Evolutionary conservation across 64 coral and sea anemone species (phyloP).

Genomic region (Cladopsammia gracilis): DNA sequence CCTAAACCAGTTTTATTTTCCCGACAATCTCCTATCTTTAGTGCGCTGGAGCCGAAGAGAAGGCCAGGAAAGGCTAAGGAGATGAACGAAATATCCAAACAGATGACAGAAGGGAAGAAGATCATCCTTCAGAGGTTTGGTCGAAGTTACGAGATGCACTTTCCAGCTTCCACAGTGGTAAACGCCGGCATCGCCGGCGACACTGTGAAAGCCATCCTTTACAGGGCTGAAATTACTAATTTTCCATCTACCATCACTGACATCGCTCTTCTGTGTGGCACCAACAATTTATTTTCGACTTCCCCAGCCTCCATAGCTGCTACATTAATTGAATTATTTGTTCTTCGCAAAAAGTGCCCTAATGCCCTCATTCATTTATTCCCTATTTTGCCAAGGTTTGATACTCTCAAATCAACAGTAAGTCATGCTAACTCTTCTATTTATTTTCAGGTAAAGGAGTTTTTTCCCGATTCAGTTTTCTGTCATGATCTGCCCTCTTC

Average conservation of each 20-base stretch:
- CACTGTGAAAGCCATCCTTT: constrained; percentile 19
- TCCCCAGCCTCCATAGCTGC: not conserved
- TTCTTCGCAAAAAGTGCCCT: not conserved
- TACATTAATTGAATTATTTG: not conserved
- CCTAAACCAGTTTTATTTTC: too few relatives aligned
- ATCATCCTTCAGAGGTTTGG: constrained; percentile 29
- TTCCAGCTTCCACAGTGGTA: constrained; percentile 46
- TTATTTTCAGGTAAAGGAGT: too few relatives aligned
- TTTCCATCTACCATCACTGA: not conserved
- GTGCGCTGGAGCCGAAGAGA: too few relatives aligned
- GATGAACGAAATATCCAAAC: not conserved
- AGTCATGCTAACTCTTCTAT: too few relatives aligned
- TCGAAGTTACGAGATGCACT: not conserved
- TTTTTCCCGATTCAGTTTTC: too few relatives aligned
- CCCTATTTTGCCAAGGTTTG: not conserved
- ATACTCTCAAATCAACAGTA: too few relatives aligned
- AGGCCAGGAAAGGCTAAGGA: too few relatives aligned
- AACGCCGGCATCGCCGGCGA: constrained; percentile 48
- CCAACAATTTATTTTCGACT: not conserved
- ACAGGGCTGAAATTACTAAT: not conserved
- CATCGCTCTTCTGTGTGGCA: constrained; percentile 29
- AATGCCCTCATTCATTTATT: not conserved
- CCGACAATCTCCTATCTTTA: too few relatives aligned
- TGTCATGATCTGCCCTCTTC: too few relatives aligned
- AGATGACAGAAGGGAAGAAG: not conserved